Conservation (phyloP, 2,797 vertebrate species). For the Morelia viridis region DNA sequence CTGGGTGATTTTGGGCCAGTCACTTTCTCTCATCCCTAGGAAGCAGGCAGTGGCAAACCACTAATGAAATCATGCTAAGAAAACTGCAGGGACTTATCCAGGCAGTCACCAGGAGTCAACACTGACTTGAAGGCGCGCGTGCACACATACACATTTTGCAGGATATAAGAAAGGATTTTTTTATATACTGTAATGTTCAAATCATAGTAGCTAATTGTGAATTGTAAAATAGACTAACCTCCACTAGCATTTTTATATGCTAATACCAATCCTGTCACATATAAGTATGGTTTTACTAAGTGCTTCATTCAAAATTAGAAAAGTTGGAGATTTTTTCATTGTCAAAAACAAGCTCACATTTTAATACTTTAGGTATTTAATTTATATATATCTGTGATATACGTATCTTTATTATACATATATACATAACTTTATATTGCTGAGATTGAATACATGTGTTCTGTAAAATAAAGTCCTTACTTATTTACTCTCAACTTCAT, state of each 20-base stretch:
- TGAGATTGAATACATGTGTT: neutral
- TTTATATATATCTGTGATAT: slow-evolving; percentile 5
- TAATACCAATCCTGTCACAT: neutral
- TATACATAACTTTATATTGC: neutral
- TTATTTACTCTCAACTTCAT: neutral
- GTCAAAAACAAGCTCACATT: neutral
- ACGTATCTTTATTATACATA: neutral
- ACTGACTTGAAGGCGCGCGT: too few relatives aligned
- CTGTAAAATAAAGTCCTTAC: neutral
- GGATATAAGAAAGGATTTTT: neutral
- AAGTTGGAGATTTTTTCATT: slow-evolving; percentile 22
- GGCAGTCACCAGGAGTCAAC: too few relatives aligned
- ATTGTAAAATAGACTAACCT: neutral
- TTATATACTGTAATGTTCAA: neutral
- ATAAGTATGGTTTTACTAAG: neutral
- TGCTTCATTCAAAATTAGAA: neutral
- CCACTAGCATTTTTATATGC: neutral
- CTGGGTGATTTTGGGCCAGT: neutral
- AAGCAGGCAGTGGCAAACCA: neutral
- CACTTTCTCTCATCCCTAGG: too few relatives aligned
- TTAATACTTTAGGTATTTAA: neutral
- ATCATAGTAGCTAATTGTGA: neutral
- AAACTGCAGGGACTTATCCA: too few relatives aligned
- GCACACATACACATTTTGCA: neutral
- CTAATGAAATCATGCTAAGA: too few relatives aligned